Conservation (phyloP, 2,888 invertebrate species). For the Syrphus vitripennis region DNA sequence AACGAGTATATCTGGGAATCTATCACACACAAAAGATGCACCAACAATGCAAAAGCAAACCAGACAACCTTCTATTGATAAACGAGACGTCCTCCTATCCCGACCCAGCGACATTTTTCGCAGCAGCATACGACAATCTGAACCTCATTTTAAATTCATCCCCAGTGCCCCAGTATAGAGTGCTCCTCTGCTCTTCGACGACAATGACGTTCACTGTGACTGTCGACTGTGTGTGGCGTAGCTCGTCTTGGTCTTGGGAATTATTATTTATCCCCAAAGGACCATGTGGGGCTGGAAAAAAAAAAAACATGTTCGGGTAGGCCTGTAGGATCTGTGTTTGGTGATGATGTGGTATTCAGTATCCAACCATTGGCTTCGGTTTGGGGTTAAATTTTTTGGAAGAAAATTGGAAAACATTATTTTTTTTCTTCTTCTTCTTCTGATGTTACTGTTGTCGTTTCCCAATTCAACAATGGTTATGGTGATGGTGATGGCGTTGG, state of each 20-base stretch:
- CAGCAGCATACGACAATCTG: slow-evolving; percentile 15
- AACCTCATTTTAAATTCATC: slow-evolving; percentile 68
- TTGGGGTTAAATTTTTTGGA: slow-evolving; percentile 55
- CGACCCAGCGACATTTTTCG: slow-evolving; percentile 19
- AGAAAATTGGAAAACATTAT: slow-evolving; percentile 38
- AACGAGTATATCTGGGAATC: neutral
- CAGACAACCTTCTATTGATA: slow-evolving; percentile 21
- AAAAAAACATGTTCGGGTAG: slow-evolving; percentile 44
- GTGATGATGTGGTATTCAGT: slow-evolving; percentile 35
- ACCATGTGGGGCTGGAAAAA: slow-evolving; percentile 25
- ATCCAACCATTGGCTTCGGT: slow-evolving; percentile 9
- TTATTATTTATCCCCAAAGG: slow-evolving; percentile 68
- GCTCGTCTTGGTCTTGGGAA: slow-evolving; percentile 65
- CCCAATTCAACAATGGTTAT: neutral
- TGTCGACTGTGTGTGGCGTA: slow-evolving; percentile 26
- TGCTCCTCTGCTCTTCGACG: neutral
- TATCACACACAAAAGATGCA: slow-evolving; percentile 27
- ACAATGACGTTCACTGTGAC: neutral
- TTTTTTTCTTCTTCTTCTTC: neutral
- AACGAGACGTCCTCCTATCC: slow-evolving; percentile 5
- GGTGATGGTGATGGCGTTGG: neutral
- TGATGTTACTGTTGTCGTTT: neutral
- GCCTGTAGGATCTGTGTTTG: slow-evolving; percentile 29
- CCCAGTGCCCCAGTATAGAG: slow-evolving; percentile 66
- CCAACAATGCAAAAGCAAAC: slow-evolving; percentile 18